A percentile compares a stretch with the other conserved stretches of the same genome.
These are phyloP conservation scores for Amblyraja radiata DNA, from an alignment of 2,797 vertebrate genomes.

Conservation along the genomic window DNA sequence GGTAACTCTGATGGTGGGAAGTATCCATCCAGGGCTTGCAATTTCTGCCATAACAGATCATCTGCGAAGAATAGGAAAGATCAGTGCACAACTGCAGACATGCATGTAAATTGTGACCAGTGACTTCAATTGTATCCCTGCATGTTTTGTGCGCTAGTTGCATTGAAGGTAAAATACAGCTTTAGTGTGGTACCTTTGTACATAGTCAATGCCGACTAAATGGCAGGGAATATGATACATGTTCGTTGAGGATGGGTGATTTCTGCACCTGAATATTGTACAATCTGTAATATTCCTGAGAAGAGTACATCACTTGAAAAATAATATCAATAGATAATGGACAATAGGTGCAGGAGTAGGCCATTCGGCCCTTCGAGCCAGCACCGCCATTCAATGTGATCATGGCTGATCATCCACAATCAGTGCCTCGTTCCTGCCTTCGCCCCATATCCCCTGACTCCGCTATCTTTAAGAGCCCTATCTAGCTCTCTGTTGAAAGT, in stretches of 20 bases:
- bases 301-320: background rate
- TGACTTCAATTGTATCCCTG: background rate
- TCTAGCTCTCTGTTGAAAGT: too few relatives aligned
- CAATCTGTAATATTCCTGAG: background rate
- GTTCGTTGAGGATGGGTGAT: too few relatives aligned
- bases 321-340: background rate
- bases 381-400: too few relatives aligned
- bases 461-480: too few relatives aligned
- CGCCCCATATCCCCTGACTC: too few relatives aligned
- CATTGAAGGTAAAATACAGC: background rate
- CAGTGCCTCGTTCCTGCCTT: too few relatives aligned
- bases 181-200: background rate
- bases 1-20: background rate
- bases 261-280: background rate
- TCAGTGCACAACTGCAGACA: background rate
- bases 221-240: too few relatives aligned
- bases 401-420: too few relatives aligned
- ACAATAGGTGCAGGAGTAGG: too few relatives aligned
- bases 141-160: background rate
- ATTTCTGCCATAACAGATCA: background rate
- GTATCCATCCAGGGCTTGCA: background rate
- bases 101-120: background rate
- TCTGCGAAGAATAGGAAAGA: background rate
- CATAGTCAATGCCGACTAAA: background rate
- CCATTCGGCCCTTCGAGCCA: too few relatives aligned